These are phyloP conservation scores for Cryptotermes secundus DNA, from an alignment of 1,140 invertebrate genomes.

Conservation along the genomic window DNA sequence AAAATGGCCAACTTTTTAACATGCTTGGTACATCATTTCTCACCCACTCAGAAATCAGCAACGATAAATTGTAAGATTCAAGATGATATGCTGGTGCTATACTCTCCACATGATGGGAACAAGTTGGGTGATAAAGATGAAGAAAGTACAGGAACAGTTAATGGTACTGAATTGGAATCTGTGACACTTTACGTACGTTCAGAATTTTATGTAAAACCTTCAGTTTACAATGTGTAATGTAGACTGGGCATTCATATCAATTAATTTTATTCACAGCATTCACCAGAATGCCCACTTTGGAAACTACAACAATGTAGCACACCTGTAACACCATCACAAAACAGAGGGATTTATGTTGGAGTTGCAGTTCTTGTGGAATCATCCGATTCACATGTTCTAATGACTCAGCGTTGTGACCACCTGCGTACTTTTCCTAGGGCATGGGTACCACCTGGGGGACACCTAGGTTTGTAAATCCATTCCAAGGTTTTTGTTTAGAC, in stretches of 20 bases:
- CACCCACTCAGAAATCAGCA: neutral
- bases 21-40: slow-evolving; percentile 27
- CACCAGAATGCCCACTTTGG: slow-evolving; percentile 31
- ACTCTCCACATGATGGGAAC: neutral
- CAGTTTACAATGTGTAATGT: neutral
- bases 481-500: no score
- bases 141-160: neutral
- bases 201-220: neutral
- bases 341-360: slow-evolving; percentile 46
- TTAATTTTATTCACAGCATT: slow-evolving; percentile 32
- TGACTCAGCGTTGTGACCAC: slow-evolving; percentile 46
- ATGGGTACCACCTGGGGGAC: slow-evolving; percentile 51
- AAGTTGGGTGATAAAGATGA: neutral
- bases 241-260: no score
- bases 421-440: slow-evolving; percentile 49
- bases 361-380: slow-evolving; percentile 47
- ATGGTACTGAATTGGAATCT: neutral
- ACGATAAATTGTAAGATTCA: slow-evolving; percentile 2
- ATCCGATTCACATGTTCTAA: slow-evolving; percentile 45
- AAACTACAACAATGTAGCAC: slow-evolving; percentile 17
- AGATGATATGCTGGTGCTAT: slow-evolving; percentile 27
- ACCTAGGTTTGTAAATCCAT: slow-evolving; percentile 39
- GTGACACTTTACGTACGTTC: neutral
- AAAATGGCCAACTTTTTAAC: slow-evolving; percentile 2
- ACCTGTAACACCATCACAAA: neutral